A percentile compares a stretch with the other conserved stretches of the same genome.
Conservation (phyloP, 2,888 invertebrate species). For the Tyria jacobaeae region DNA sequence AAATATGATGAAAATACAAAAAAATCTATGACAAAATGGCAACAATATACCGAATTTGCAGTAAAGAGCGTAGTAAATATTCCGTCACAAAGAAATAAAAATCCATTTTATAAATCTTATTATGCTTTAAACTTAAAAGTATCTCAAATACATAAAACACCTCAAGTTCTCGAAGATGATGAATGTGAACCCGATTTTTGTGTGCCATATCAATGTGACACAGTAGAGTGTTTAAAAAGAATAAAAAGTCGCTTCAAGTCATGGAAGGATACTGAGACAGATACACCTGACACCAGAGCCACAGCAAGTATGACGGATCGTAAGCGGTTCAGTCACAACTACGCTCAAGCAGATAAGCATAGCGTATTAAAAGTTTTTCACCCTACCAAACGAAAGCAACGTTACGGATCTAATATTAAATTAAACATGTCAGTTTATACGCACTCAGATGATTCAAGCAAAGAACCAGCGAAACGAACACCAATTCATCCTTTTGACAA, state of each 20-base stretch:
- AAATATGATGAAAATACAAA: background rate
- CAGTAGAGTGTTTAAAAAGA: constrained; percentile 32
- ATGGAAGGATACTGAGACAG: constrained; percentile 8
- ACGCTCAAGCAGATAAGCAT: constrained; percentile 11
- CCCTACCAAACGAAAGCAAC: constrained; percentile 3
- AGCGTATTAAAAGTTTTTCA: constrained; percentile 3
- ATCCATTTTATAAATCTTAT: constrained; percentile 30
- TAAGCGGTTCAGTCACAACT: constrained; percentile 4
- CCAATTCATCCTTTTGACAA: background rate
- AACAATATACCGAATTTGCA: background rate
- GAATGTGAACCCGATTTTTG: constrained; percentile 28
- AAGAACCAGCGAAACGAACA: background rate
- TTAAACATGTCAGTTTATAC: constrained; percentile 12
- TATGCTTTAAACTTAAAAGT: constrained; percentile 33
- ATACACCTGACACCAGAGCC: background rate
- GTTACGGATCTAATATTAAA: constrained; percentile 1
- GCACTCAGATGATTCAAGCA: constrained; percentile 5
- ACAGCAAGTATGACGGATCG: constrained; percentile 2
- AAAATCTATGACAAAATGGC: background rate
- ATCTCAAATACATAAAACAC: constrained; percentile 2
- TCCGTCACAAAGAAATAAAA: constrained; percentile 1
- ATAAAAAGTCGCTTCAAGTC: constrained; percentile 18
- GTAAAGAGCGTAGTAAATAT: background rate
- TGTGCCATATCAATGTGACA: constrained; percentile 40
- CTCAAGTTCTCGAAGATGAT: constrained; percentile 8